Evolutionary conservation across 2,113 vertebrate species (phyloP), one percentile per base, ranked within the genome.

Genomic region (Indicator indicator): DNA sequence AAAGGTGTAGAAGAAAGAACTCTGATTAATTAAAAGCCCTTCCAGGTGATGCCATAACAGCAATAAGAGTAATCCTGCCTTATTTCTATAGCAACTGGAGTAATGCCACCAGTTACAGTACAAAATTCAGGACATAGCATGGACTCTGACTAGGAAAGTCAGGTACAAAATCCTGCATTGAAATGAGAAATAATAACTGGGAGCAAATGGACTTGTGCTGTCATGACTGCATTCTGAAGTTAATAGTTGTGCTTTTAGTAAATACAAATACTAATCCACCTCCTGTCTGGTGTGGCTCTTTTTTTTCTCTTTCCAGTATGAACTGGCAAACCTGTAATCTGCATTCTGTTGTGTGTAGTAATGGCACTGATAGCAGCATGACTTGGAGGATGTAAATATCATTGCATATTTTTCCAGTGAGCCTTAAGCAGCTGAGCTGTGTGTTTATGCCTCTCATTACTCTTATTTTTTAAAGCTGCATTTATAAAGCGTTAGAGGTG

Each of bases 1-100:
- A 68, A 55, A 86, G 32, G 20, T 56, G 33, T 36, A 44, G 69
- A 50, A 72, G 48, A 20, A 80, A 16, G 38, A 92, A 4, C 33
- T 75, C 58, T 60, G 64, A 65, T 90, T 86, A 94, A 81, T 94
- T 74, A 71, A 68, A 71, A 84, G n/a, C 76, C 80, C 69, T 44
- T 88, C 79, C 83, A 69, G 36, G 36, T 83, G 75, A 71, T 96
- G 48, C 52, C 79, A 19, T 83, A 74, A 56, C 81, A 26, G 56
- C 78, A 88, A 36, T 72, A 82, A 81, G 58, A 76, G 42, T 73
- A 71, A 78, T 54, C 27, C 24, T 50, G 38, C 26, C 23, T 91
- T 68, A 77, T 86, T 88, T 80, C 84, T 85, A 9, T 54, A 67
- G 78, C 76, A 96, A 44, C 84, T 80, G 46, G 59, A 33, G 73